Evolutionary conservation across 2,888 invertebrate genomes (phyloP), one percentile per base, ranked within the genome.

Genomic region (Phragmatobia fuliginosa): DNA sequence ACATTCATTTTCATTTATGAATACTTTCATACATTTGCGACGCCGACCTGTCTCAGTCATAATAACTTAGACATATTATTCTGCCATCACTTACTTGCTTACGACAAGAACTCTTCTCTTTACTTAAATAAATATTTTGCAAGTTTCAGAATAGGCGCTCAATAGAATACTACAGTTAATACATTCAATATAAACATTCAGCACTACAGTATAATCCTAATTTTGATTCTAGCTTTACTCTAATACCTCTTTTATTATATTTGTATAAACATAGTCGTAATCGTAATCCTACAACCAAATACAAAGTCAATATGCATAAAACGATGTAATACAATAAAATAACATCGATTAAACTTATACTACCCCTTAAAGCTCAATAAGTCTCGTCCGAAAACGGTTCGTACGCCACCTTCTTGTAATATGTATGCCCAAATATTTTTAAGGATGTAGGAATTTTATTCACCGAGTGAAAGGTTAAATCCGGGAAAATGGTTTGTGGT

Each of bases 291-390:
- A 21, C 21, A 45, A 21, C 21, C 45, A 45, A 45, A 45, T 45
- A 45, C 21, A 45, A 45, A 45, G 41, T 32, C 25, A 33, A 58
- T 49, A 60, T 49, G 36, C 25, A 31, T 36, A 36, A 33, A 67
- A 38, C n/a, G n/a, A 33, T 10, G 18, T 45, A 38, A 32, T 36
- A 41, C 28, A 58, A 52, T 25, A 32, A 45, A 33, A 67, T 52
- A 62, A 36, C 62, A 60, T 62, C 68, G 63, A 71, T 71, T 65
- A 69, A 66, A 32, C 10, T 38, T 16, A 31, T 59, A 61, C 41
- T 41, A 59, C 3, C 56, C 61, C 64, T 45, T 45, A 32, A 56
- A 67, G 63, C 52, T 62, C 33, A 11, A 68, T 49, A 60, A 64
- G 59, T 63, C 58, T 68, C 63, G 38, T 36, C 28, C 41, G 25